Percentiles rank a stretch among this genome's conserved stretches.
Conservation (phyloP, 1,140 invertebrate genomes). For the Bacillus rossius region DNA sequence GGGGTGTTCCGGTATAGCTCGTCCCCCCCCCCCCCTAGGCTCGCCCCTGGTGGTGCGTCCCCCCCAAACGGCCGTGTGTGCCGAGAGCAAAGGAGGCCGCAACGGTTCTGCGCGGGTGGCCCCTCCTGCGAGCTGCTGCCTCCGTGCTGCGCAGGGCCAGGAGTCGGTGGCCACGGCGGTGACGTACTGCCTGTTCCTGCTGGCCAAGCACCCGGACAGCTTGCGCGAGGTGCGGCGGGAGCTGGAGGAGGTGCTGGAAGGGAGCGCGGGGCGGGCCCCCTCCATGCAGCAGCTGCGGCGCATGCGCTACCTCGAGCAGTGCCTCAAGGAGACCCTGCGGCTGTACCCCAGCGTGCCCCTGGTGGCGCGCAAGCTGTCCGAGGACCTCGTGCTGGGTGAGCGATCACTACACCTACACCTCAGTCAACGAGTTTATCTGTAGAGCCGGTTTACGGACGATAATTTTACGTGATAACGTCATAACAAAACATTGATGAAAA, state of each 20-base stretch:
- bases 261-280: conserved; percentile 31
- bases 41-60: too few species aligned
- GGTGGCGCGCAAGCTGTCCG: conserved; percentile 49
- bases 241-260: conserved; percentile 51
- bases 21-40: too few species aligned
- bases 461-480: too few species aligned
- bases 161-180: conserved; percentile 62
- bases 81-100: too few species aligned
- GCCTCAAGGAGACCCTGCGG: conserved; percentile 58
- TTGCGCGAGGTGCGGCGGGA: conserved; percentile 57
- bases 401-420: too few species aligned
- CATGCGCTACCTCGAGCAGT: conserved; percentile 60
- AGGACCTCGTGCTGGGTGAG: conserved; percentile 47
- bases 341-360: conserved; percentile 63
- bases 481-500: too few species aligned
- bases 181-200: conserved; percentile 52
- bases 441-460: too few species aligned
- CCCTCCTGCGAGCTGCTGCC: too few species aligned
- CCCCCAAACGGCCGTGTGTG: too few species aligned
- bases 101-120: too few species aligned
- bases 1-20: too few species aligned
- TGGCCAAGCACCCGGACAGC: conserved; percentile 53
- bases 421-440: too few species aligned
- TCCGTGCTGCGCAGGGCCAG: conserved; percentile 51
- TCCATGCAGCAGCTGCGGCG: conserved; percentile 52